These are phyloP conservation scores for Hephaestus fuliginosus DNA, from an alignment of 2,797 vertebrate genomes.

Conservation along the genomic window DNA sequence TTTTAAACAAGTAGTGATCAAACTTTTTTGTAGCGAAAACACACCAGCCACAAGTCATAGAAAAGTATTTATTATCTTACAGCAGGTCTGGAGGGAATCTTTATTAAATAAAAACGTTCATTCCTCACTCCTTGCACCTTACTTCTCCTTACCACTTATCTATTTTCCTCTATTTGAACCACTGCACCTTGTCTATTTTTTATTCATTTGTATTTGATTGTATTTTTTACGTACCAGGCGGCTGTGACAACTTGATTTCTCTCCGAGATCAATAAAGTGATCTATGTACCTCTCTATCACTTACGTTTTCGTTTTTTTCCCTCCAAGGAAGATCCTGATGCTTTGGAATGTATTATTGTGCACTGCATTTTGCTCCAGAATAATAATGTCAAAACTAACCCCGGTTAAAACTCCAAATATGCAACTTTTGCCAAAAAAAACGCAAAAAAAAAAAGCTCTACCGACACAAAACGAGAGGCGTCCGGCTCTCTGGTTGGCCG, in stretches of 20 bases:
- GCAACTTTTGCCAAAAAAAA: constrained; percentile 30
- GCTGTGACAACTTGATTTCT: no score
- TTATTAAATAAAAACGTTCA: no score
- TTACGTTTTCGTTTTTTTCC: no score
- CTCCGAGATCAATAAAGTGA: no score
- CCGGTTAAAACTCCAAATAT: background rate
- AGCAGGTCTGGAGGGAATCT: background rate
- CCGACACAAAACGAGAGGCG: constrained; percentile 66
- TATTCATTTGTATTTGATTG: no score
- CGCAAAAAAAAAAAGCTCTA: constrained; percentile 39
- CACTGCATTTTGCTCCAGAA: background rate
- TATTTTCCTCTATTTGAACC: no score
- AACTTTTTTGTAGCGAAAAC: background rate
- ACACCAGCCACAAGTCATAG: background rate
- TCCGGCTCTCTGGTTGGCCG: constrained; percentile 61
- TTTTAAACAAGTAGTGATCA: background rate
- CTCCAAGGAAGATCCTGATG: background rate
- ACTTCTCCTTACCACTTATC: no score
- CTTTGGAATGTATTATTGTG: background rate
- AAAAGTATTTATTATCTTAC: background rate
- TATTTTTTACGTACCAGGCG: no score
- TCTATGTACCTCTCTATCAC: no score
- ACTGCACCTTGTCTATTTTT: no score
- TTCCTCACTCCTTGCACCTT: no score
- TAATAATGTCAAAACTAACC: background rate